Percentiles rank a stretch among this genome's conserved stretches.
Evolutionary conservation across 1,140 invertebrate genomes (phyloP).

Genomic region (Phthorimaea operculella): DNA sequence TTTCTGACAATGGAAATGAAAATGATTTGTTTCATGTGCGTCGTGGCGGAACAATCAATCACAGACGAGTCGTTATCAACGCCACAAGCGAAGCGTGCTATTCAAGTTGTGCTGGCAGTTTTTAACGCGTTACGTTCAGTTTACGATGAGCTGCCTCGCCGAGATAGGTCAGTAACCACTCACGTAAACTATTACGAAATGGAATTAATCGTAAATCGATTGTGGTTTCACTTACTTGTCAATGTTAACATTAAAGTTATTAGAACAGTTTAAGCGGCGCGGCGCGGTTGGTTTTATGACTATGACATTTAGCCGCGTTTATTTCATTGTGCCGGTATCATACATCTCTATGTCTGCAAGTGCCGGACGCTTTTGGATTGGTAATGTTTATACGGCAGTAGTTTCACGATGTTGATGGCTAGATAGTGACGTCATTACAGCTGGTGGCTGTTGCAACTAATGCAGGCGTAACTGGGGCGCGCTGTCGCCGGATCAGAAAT

Average conservation of each 20-base stretch:
- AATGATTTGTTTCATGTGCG: background rate
- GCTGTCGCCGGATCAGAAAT: background rate
- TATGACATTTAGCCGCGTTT: background rate
- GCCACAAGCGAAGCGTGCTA: background rate
- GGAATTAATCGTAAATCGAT: background rate
- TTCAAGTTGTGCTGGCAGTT: background rate
- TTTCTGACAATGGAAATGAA: background rate
- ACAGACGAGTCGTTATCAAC: background rate
- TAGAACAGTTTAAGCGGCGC: background rate
- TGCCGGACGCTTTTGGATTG: background rate
- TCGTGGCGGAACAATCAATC: background rate
- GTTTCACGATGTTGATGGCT: background rate
- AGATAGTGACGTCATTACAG: background rate
- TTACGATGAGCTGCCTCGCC: background rate
- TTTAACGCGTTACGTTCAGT: background rate
- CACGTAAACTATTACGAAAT: background rate
- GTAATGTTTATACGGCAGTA: constrained; percentile 1
- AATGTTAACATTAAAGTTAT: background rate
- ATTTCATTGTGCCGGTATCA: background rate
- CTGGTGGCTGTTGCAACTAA: background rate
- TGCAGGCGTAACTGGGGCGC: background rate
- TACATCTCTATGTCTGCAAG: background rate
- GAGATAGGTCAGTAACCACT: background rate
- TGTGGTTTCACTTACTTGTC: background rate
- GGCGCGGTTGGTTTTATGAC: background rate